Percentiles rank a stretch among this genome's conserved stretches.
These are phyloP conservation scores for Campoplex capitator DNA, from an alignment of 2,888 invertebrate species.

Conservation along the genomic window DNA sequence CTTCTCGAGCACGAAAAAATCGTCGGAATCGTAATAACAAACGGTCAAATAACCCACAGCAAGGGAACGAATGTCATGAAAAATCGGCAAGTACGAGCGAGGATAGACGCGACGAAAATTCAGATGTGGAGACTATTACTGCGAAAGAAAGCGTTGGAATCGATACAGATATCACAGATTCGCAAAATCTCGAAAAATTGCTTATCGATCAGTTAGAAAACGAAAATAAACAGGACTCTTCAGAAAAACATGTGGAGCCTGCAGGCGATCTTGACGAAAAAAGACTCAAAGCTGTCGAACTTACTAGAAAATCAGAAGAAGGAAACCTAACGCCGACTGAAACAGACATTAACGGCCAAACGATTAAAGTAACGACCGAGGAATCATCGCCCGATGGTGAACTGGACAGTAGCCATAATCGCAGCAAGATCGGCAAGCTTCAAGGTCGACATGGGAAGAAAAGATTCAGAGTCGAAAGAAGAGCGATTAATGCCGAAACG, in stretches of 20 bases:
- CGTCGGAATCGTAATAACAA: conserved; percentile 76
- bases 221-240: not conserved
- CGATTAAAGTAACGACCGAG: conserved; percentile 72
- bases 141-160: conserved; percentile 5
- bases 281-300: conserved; percentile 4
- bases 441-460: conserved; percentile 62
- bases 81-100: conserved; percentile 39
- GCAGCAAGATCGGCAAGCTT: conserved; percentile 27
- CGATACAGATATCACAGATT: conserved; percentile 17
- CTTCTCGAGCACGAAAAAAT: conserved; percentile 77
- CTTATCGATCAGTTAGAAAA: not conserved
- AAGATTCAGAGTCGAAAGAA: conserved; percentile 75
- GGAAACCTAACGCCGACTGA: conserved; percentile 41
- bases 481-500: conserved; percentile 69
- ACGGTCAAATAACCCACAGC: conserved; percentile 35
- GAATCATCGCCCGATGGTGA: conserved; percentile 39
- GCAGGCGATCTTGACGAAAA: conserved; percentile 41
- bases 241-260: not conserved
- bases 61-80: conserved; percentile 37
- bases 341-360: conserved; percentile 68
- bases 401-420: not conserved
- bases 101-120: conserved; percentile 58
- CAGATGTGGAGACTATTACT: conserved; percentile 30
- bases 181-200: not conserved
- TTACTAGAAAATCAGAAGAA: conserved; percentile 61